Evolutionary conservation across 2,113 vertebrate genomes (phyloP).

Genomic region (Castor canadensis): DNA sequence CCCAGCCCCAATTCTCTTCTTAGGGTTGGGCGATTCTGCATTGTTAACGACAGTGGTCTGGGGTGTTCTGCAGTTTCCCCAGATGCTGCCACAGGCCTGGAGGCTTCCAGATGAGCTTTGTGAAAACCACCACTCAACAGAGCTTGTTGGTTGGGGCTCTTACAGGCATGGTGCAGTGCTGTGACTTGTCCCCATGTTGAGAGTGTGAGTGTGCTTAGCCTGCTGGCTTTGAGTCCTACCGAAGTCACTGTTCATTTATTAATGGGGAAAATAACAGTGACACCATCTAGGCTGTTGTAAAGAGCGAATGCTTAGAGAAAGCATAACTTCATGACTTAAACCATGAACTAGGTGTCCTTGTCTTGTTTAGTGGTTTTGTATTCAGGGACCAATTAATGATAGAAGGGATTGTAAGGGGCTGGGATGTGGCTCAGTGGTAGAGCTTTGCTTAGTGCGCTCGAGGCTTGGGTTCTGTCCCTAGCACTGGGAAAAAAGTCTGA

Average conservation of each 20-base stretch:
- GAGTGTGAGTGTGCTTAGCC: too few species aligned
- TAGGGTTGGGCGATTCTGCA: not conserved
- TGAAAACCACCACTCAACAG: not conserved
- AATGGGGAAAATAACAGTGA: not conserved
- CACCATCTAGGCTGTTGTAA: not conserved
- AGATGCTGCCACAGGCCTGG: not conserved
- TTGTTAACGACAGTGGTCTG: not conserved
- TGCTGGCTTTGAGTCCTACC: not conserved
- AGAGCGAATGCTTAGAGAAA: not conserved
- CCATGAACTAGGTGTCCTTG: not conserved
- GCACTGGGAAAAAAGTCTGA: not conserved
- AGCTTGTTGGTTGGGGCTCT: not conserved
- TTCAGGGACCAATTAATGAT: not conserved
- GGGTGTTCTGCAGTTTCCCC: not conserved
- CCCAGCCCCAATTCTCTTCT: not conserved
- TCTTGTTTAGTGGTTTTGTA: slow-evolving; percentile 8
- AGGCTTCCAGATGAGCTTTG: not conserved
- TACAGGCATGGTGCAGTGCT: accelerated
- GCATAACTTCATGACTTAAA: too few species aligned
- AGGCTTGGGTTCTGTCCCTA: too few species aligned
- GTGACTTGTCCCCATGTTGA: not conserved
- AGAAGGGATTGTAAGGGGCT: not conserved
- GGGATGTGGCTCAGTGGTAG: too few species aligned
- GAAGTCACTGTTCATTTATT: not conserved
- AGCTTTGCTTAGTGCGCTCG: too few species aligned